Evolutionary conservation across 2,113 vertebrate species (phyloP), one percentile per base, ranked within the genome.

Genomic region (Corythaixoides concolor): DNA sequence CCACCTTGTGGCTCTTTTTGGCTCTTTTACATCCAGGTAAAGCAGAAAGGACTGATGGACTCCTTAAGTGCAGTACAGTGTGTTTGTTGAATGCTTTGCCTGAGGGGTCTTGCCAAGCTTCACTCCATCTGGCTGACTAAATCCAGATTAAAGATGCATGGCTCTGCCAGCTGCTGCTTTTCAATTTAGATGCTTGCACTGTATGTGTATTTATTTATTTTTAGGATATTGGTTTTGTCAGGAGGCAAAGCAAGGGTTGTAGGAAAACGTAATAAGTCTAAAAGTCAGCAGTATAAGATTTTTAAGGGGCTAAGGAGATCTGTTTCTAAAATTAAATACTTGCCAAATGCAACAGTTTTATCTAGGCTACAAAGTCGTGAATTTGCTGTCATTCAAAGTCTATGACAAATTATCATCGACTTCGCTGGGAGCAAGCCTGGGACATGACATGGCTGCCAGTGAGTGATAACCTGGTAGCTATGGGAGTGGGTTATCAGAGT

Each of bases 221-320:
- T 96, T 72, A 85, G 69, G 35, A 72, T 94, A 97, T 83, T 69
- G 94, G 80, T 97, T 96, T 97, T 88, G 72, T 90, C 88, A 76
- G 15, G 16, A 94, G 72, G 92, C 17, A 89, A 94, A 86, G 41
- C 26, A 28, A 76, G 26, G 12, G 28, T 35, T 89, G 35, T 37
- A 77, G 47, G 55, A 43, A 83, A 91, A 89, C 78, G 19, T 21
- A 6, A 2, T 72, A 76, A 64, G 28, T 73, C 73, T 68, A 56
- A 79, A 79, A 87, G 75, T 91, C 79, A 86, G 60, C 33, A 75
- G 21, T 50, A 30, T 64, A 91, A 56, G 35, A 56, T 24, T 84
- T 92, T 4, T 33, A 92, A 64, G 50, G 49, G 39, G 14, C 56
- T 89, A 60, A 87, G 53, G 30, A 90, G 69, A 76, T 85, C 75